Percentiles rank a stretch among this genome's conserved stretches.
Evolutionary conservation across 2,888 invertebrate genomes (phyloP).

Genomic region (Eumacrocentrus americanus): DNA sequence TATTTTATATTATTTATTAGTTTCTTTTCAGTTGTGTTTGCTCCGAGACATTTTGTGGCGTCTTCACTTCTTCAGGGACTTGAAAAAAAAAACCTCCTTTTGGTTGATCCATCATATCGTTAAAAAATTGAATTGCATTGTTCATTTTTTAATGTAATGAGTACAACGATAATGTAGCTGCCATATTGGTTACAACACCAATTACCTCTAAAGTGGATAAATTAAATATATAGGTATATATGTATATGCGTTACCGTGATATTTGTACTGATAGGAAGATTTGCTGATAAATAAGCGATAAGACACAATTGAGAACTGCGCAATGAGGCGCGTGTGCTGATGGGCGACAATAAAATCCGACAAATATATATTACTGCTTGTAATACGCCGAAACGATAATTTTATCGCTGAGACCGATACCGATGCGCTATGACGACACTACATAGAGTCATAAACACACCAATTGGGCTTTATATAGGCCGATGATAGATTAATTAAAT

Average conservation of each 20-base stretch:
- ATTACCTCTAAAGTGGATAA: too few species aligned
- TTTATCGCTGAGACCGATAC: background rate
- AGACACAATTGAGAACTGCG: slow-evolving; percentile 51
- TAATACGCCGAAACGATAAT: background rate
- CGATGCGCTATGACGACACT: background rate
- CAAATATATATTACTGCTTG: background rate
- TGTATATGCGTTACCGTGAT: too few species aligned
- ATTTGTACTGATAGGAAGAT: slow-evolving; percentile 53
- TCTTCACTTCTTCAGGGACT: too few species aligned
- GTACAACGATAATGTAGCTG: too few species aligned
- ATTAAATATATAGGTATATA: too few species aligned
- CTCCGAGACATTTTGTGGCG: too few species aligned
- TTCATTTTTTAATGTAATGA: too few species aligned
- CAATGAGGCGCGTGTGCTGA: slow-evolving; percentile 33
- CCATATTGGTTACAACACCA: too few species aligned
- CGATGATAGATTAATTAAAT: background rate
- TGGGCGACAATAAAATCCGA: background rate
- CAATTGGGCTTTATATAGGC: background rate
- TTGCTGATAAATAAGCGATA: slow-evolving; percentile 58
- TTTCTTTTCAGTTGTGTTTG: background rate
- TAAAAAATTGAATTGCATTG: too few species aligned
- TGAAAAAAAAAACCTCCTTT: too few species aligned
- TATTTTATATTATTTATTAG: background rate
- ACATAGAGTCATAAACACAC: background rate
- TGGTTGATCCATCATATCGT: too few species aligned